A percentile compares a stretch with the other conserved stretches of the same genome.
Conservation (phyloP, 2,797 vertebrate species). For the Steatocranus sp. region DNA sequence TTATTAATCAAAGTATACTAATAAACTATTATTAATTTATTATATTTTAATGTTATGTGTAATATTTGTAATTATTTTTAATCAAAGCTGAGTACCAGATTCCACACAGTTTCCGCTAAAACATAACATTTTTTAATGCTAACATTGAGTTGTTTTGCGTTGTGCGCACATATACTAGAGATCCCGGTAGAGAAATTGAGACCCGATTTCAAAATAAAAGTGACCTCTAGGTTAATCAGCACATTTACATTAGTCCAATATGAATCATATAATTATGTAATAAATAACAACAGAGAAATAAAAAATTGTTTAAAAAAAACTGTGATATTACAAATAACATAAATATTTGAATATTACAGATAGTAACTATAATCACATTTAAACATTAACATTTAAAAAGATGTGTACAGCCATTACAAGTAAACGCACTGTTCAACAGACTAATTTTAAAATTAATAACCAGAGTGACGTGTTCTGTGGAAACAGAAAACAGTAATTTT, state of each 20-base stretch:
- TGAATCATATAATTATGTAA: not conserved
- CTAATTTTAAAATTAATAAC: not conserved
- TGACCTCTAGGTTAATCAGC: not conserved
- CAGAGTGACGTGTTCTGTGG: not conserved
- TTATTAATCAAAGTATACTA: not conserved
- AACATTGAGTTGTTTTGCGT: not conserved
- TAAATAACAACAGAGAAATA: not conserved
- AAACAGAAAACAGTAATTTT: not conserved
- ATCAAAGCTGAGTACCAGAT: not conserved
- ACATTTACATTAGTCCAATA: not conserved
- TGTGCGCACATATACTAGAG: not conserved
- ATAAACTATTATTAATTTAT: not conserved
- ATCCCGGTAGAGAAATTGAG: not conserved
- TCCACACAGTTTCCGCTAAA: not conserved
- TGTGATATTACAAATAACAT: not conserved
- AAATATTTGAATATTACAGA: not conserved
- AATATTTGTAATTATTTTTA: not conserved
- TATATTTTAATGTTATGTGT: not conserved
- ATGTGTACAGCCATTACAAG: not conserved
- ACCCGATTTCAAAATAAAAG: not conserved
- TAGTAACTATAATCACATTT: not conserved
- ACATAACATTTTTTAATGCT: not conserved
- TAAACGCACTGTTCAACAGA: not conserved
- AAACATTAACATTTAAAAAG: not conserved
- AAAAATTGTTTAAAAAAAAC: fast-evolving